Base-by-base conservation (phyloP, 1,140 invertebrate species). In the Cephus cinctus region DNA sequence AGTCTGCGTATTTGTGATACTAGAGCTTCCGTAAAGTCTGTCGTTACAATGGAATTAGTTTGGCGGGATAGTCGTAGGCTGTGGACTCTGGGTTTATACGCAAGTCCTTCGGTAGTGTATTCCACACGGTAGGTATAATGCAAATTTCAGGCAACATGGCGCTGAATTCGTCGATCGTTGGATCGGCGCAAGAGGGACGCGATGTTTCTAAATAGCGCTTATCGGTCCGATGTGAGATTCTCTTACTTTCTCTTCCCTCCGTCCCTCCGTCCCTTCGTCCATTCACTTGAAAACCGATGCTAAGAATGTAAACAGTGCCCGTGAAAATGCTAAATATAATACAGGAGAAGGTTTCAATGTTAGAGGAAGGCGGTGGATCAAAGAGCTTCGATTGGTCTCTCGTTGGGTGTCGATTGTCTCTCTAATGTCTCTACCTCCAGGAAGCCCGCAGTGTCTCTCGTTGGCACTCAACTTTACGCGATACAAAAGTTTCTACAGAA, bases 61-160 rank as follows among this genome's bases (percentile, higher is more conserved):
- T 43, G 46, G 36, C 22, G 22, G 35, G 23, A 47, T 21, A 21
- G 23, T n/a, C n/a, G n/a, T n/a, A n/a, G n/a, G 45, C 12, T 21
- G 18, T 30, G 25, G 36, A 12, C 15, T 4, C 18, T 41, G 12
- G 20, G 47, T 47, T 48, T 53, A 49, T 49, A 43, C 43, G 39
- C 18, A 44, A 46, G 61, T 54, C 46, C 36, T 34, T 55, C 56
- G 57, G 57, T 49, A 49, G 61, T 62, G 61, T 54, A 63, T 63
- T 62, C 57, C 57, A 61, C 57, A 63, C 57, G 52, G 59, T 51
- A 56, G n/a, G n/a, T n/a, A n/a, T n/a, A n/a, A n/a, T 57, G 61
- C 51, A 63, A 63, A 61, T 63, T 63, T 56, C 56, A 35, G 43
- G 31, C 39, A 42, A 35, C 16, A 12, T n/a, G n/a, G n/a, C n/a